Conservation (phyloP, 2,888 invertebrate genomes). For the Cenopis cana region DNA sequence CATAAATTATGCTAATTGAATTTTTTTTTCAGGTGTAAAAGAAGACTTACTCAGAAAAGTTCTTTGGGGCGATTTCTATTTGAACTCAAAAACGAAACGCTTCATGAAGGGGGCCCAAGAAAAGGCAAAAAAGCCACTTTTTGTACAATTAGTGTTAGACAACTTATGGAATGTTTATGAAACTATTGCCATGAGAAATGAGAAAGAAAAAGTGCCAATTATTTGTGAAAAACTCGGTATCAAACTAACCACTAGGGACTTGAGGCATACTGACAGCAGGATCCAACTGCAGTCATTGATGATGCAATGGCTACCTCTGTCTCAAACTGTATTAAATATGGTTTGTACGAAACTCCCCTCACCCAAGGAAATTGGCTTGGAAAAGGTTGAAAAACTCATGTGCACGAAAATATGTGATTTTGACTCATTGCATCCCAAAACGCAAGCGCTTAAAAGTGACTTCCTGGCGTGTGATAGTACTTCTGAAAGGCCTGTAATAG, state of each 20-base stretch:
- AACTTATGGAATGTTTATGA: constrained; percentile 97
- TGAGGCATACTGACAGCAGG: constrained; percentile 91
- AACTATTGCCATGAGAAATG: constrained; percentile 90
- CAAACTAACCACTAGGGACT: constrained; percentile 90
- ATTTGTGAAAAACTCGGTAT: constrained; percentile 92
- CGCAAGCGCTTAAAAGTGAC: constrained; percentile 88
- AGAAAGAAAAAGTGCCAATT: constrained; percentile 88
- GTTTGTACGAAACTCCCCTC: constrained; percentile 93
- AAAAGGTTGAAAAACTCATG: constrained; percentile 93
- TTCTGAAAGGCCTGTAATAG: constrained; percentile 87
- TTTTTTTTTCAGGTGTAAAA: constrained; percentile 85
- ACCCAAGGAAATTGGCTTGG: constrained; percentile 89
- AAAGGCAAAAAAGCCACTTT: constrained; percentile 96
- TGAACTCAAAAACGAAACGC: constrained; percentile 93
- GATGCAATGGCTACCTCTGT: constrained; percentile 95
- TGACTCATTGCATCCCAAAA: constrained; percentile 87
- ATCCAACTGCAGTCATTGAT: constrained; percentile 92
- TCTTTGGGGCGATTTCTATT: constrained; percentile 97
- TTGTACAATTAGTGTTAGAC: constrained; percentile 95
- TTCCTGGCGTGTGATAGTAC: constrained; percentile 88
- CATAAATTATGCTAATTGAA: not conserved
- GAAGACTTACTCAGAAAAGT: constrained; percentile 90
- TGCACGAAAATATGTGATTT: constrained; percentile 89
- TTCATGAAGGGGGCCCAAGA: constrained; percentile 95
- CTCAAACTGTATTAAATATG: constrained; percentile 92